phyloP scores from a whole-genome alignment of 2,797 vertebrate species.

The Epinephelus awoara region DNA sequence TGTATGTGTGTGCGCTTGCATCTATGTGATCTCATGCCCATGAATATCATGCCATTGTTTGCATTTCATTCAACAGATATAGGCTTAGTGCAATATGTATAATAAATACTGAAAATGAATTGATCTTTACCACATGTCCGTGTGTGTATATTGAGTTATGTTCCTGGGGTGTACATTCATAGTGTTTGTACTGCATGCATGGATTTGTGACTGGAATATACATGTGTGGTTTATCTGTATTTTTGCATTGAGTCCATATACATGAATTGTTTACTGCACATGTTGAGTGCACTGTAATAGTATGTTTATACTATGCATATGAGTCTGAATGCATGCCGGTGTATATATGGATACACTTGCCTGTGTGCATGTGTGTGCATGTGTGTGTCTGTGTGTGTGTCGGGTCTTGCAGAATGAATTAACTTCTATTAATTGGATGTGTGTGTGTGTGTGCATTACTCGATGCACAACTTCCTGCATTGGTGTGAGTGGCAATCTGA shows the following conservation, averaged over 20 bases:
- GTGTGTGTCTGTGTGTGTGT: conserved; percentile 14
- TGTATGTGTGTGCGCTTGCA: conserved; percentile 52
- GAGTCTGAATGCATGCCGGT: conserved; percentile 38
- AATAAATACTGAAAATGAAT: conserved; percentile 83
- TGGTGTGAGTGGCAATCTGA: conserved; percentile 35
- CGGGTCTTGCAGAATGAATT: conserved; percentile 25
- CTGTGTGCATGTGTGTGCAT: background rate
- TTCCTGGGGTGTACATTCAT: conserved; percentile 52
- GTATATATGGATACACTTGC: conserved; percentile 27
- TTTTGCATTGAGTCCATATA: conserved; percentile 61
- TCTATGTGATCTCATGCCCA: conserved; percentile 75
- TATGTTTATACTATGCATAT: conserved; percentile 55
- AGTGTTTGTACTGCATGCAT: conserved; percentile 68
- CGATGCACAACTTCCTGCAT: conserved; percentile 21
- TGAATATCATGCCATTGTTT: conserved; percentile 79
- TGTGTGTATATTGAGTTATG: conserved; percentile 73
- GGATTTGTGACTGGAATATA: conserved; percentile 78
- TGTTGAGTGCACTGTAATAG: conserved; percentile 56
- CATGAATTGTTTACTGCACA: conserved; percentile 74
- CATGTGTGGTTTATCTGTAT: conserved; percentile 70
- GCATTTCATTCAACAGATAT: conserved; percentile 79
- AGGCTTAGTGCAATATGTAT: conserved; percentile 76
- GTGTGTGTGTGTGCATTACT: conserved; percentile 21
- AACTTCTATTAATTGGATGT: conserved; percentile 45
- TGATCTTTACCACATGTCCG: conserved; percentile 79